Percentiles rank a stretch among this genome's conserved stretches.
These are phyloP conservation scores for Cheilosia grossa DNA, from an alignment of 2,888 invertebrate genomes.

Conservation along the genomic window DNA sequence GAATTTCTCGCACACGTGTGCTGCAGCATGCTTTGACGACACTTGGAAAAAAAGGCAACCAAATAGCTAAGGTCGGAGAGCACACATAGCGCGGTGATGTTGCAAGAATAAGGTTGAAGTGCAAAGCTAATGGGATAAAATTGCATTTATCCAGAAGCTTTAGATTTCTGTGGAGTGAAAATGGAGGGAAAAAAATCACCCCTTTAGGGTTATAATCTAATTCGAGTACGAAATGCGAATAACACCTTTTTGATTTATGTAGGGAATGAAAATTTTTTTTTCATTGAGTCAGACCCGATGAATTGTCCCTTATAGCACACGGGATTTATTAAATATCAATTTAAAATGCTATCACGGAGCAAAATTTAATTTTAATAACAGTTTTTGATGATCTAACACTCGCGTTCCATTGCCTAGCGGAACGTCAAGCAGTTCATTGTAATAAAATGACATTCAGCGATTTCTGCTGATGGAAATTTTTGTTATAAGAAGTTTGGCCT, in stretches of 20 bases:
- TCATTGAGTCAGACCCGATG: too few species aligned
- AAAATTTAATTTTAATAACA: too few species aligned
- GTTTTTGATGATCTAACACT: too few species aligned
- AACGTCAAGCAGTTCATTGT: too few species aligned
- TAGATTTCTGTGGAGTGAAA: background rate
- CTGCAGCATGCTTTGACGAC: background rate
- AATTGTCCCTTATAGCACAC: too few species aligned
- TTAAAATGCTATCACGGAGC: too few species aligned
- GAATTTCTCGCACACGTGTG: conserved; percentile 1
- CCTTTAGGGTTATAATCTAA: conserved; percentile 8
- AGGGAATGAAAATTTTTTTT: background rate
- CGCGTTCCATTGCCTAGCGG: too few species aligned
- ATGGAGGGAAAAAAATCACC: background rate
- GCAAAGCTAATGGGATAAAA: conserved; percentile 22
- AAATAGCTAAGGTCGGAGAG: conserved; percentile 5
- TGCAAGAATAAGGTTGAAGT: background rate
- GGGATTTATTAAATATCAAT: too few species aligned
- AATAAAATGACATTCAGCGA: too few species aligned
- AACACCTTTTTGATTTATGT: conserved; percentile 1
- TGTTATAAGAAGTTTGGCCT: too few species aligned
- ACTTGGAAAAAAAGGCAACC: background rate
- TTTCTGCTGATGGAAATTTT: too few species aligned
- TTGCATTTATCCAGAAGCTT: conserved; percentile 25
- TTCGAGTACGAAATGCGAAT: background rate
- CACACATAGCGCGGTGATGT: background rate